Percentiles rank a stretch among this genome's conserved stretches.
These are phyloP conservation scores for Paelopatides confundens DNA, from an alignment of 53 echinoderm and acorn worm genomes.

Conservation along the genomic window DNA sequence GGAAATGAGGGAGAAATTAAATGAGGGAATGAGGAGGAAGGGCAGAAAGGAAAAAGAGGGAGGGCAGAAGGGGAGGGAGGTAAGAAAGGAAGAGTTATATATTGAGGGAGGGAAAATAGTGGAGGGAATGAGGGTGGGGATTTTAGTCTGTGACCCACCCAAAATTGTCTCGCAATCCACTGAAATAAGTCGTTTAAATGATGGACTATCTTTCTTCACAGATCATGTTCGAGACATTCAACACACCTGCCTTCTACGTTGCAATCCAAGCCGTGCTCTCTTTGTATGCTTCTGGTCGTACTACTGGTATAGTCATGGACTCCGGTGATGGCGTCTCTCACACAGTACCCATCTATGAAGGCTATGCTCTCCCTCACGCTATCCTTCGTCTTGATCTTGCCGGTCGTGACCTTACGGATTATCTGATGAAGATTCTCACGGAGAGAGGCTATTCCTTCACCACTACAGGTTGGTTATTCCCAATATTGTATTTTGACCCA, in stretches of 20 bases:
- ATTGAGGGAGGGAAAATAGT: too few species aligned
- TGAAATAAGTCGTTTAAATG: too few species aligned
- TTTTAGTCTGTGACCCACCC: too few species aligned
- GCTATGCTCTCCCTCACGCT: conserved; percentile 74
- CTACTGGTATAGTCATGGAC: conserved; percentile 95
- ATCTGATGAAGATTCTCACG: conserved; percentile 72
- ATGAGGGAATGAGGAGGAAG: too few species aligned
- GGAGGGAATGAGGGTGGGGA: too few species aligned
- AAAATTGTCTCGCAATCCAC: too few species aligned
- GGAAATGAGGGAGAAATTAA: too few species aligned
- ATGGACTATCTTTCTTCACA: too few species aligned
- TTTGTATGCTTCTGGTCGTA: conserved; percentile 90
- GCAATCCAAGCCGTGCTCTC: conserved; percentile 92
- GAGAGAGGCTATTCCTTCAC: conserved; percentile 71
- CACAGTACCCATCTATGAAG: conserved; percentile 92
- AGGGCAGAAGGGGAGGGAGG: too few species aligned
- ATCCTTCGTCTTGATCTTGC: conserved; percentile 68
- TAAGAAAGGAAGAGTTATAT: too few species aligned
- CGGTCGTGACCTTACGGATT: conserved; percentile 70
- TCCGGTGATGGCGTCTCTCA: conserved; percentile 94
- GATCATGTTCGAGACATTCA: conserved; percentile 98
- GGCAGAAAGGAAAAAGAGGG: too few species aligned
- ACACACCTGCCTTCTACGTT: conserved; percentile 94
- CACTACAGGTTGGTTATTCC: conserved; percentile 67
- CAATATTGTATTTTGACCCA: too few species aligned